Evolutionary conservation across 1,140 invertebrate genomes (phyloP), one percentile per base, ranked within the genome.

Genomic region (Bombus fervidus): DNA sequence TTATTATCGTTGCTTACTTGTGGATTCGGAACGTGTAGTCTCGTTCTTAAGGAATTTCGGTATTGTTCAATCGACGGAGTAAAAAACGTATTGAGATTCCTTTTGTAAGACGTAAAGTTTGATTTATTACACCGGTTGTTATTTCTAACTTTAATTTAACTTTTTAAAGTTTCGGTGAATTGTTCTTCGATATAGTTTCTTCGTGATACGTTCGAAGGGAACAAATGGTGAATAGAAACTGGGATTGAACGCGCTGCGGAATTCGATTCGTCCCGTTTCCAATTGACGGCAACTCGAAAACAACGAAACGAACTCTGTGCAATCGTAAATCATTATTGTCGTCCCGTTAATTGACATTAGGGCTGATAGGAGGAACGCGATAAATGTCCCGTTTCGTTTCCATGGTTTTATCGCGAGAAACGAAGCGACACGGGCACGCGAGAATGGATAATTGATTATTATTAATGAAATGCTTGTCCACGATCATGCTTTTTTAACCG

Each of bases 401-500:
- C 43, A 53, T 57, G 15, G 37, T 47, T 83, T 80, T 85, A 57
- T 69, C 83, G 77, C 15, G 41, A 28, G 47, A n/a, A 31, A n/a
- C 76, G 64, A 37, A 69, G 15, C 53, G 74, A 83, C 83, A 53
- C 31, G 18, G 12, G 9, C 78, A 81, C 84, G 79, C 71, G 79
- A 81, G 77, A 89, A 87, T 75, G 47, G 18, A 81, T 85, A 82
- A 84, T 85, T 84, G 81, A 82, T 87, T 87, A 82, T 89, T 87
- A 87, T 89, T 87, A 86, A 91, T 91, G 83, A 82, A 81, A 86
- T 87, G 89, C 82, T 85, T 88, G 72, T 73, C 76, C 71, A 86
- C 74, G 86, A 86, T 80, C 86, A 87, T 72, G 71, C 86, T 81
- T 93, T 69, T 92, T 92, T 95, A 93, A 94, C 92, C 85, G 88